These are phyloP conservation scores for Sciurus carolinensis DNA, from an alignment of 2,797 vertebrate species.

Conservation along the genomic window DNA sequence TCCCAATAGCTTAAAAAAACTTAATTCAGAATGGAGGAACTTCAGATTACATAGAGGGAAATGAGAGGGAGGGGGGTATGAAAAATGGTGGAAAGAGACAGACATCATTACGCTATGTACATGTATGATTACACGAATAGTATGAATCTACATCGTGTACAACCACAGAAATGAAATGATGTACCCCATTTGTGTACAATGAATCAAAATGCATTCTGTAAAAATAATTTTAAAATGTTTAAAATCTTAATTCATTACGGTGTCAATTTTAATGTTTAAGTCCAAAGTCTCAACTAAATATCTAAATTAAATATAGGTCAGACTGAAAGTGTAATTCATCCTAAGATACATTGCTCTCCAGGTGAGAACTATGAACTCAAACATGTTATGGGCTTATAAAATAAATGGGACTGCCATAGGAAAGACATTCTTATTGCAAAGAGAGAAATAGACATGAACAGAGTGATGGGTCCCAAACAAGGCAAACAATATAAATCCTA, in stretches of 20 bases:
- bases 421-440: too few relatives aligned
- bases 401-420: not conserved
- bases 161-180: too few relatives aligned
- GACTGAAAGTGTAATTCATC: not conserved
- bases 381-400: not conserved
- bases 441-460: not conserved
- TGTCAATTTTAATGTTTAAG: not conserved
- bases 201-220: too few relatives aligned
- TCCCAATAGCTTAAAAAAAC: not conserved
- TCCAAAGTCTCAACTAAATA: not conserved
- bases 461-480: not conserved
- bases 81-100: too few relatives aligned
- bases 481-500: not conserved
- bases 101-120: too few relatives aligned
- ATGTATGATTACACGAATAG: too few relatives aligned
- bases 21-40: not conserved
- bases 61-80: too few relatives aligned
- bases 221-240: too few relatives aligned
- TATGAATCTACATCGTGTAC: too few relatives aligned
- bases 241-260: not conserved
- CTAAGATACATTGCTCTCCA: not conserved
- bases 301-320: not conserved
- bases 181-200: too few relatives aligned
- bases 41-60: too few relatives aligned
- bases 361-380: not conserved